Conservation (phyloP, 2,797 vertebrate species). For the Coilia nasus region DNA sequence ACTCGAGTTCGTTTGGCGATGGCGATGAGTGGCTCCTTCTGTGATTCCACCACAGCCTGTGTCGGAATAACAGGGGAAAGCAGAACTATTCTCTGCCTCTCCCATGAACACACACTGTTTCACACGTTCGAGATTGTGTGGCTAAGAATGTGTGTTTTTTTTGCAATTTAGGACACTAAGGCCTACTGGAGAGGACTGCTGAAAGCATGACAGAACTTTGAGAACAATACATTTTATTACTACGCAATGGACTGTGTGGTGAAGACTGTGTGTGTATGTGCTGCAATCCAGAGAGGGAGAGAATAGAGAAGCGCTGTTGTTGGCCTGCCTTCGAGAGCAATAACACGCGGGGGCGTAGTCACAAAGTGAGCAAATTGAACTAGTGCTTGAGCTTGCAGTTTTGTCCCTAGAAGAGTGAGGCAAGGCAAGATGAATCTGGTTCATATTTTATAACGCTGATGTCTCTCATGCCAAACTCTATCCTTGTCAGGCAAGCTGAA, state of each 20-base stretch:
- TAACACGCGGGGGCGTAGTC: background rate
- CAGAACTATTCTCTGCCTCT: constrained; percentile 44
- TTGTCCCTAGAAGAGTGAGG: constrained; percentile 41
- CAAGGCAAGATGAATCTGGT: constrained; percentile 50
- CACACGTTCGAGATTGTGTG: background rate
- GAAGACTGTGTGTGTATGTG: background rate
- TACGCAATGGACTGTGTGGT: background rate
- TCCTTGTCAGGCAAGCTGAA: constrained; percentile 50
- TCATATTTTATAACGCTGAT: constrained; percentile 57
- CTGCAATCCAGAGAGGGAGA: background rate
- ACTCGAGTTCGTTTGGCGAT: constrained; percentile 55
- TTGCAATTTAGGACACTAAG: background rate
- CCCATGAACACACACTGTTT: constrained; percentile 8
- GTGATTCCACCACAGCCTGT: constrained; percentile 63
- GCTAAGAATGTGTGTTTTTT: background rate
- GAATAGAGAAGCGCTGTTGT: background rate
- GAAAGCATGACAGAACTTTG: background rate
- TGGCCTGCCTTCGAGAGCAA: background rate
- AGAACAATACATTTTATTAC: background rate
- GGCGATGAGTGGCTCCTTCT: constrained; percentile 49
- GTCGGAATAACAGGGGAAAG: constrained; percentile 52
- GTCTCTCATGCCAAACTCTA: constrained; percentile 56
- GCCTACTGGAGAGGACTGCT: background rate
- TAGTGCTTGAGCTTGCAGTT: constrained; percentile 35
- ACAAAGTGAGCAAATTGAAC: constrained; percentile 25